These are phyloP conservation scores for Thamnophis sirtalis DNA, from an alignment of 2,113 vertebrate genomes.

Conservation along the genomic window DNA sequence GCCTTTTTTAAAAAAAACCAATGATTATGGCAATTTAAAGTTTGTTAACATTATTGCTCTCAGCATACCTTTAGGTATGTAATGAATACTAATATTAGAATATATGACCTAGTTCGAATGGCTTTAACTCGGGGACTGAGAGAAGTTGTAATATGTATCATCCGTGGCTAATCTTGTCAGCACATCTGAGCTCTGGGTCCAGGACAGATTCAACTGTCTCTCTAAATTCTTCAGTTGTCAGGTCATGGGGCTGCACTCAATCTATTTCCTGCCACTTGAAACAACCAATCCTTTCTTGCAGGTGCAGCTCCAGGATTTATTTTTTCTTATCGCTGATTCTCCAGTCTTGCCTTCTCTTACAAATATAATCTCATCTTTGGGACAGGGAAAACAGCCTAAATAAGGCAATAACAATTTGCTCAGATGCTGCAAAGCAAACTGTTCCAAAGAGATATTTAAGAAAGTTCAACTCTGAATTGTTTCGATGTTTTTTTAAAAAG, in stretches of 20 bases:
- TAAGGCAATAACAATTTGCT: not conserved
- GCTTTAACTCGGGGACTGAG: not conserved
- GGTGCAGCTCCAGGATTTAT: not conserved
- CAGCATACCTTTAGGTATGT: conserved; percentile 3
- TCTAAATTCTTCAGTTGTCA: not conserved
- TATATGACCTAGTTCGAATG: conserved; percentile 15
- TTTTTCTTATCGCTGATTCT: not conserved
- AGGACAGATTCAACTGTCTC: not conserved
- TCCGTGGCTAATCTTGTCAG: conserved; percentile 19
- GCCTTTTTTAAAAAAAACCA: not conserved
- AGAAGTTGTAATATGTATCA: not conserved
- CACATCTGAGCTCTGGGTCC: not conserved
- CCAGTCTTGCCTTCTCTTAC: not conserved
- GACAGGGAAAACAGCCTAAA: not conserved
- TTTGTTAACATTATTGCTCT: conserved; percentile 5
- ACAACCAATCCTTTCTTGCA: not conserved
- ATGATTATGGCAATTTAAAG: not conserved
- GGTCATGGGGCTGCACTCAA: not conserved
- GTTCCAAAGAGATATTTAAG: not conserved
- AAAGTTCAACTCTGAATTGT: not conserved
- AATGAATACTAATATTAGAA: conserved; percentile 16
- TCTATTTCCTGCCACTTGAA: not conserved
- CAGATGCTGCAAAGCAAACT: not conserved
- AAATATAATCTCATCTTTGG: not conserved
- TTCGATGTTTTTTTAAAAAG: not conserved